Evolutionary conservation across 2,888 invertebrate genomes (phyloP).

Genomic region (Keiferia lycopersicella): DNA sequence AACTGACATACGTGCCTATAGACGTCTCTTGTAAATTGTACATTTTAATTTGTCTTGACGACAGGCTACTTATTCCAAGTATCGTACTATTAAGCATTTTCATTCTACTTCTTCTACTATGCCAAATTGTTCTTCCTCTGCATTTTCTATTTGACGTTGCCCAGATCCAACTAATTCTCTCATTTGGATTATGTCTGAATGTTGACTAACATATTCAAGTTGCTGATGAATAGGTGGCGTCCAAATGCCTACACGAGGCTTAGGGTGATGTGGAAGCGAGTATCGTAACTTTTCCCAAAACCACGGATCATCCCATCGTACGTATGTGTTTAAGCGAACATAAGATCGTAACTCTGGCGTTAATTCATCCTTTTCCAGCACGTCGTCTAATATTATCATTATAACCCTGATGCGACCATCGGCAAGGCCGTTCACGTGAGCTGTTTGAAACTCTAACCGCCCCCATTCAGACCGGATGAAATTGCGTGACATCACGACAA

Average conservation of each 20-base stretch:
- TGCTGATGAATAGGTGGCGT: background rate
- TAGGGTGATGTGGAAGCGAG: conserved; percentile 79
- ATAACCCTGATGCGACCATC: conserved; percentile 85
- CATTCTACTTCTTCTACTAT: conserved; percentile 6
- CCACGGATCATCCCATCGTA: conserved; percentile 89
- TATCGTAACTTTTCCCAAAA: conserved; percentile 90
- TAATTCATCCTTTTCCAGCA: conserved; percentile 72
- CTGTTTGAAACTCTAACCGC: conserved; percentile 84
- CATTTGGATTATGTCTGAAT: background rate
- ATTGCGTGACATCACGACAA: conserved; percentile 40
- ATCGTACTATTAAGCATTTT: background rate
- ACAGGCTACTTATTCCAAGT: too few relatives aligned
- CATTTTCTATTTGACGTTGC: background rate
- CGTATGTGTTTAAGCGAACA: conserved; percentile 88
- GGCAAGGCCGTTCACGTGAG: conserved; percentile 52
- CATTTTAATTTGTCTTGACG: too few relatives aligned
- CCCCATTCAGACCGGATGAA: conserved; percentile 75
- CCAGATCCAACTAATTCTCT: background rate
- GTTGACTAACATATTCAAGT: background rate
- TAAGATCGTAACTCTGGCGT: conserved; percentile 80
- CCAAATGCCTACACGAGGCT: background rate
- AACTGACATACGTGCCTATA: too few relatives aligned
- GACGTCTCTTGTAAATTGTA: too few relatives aligned
- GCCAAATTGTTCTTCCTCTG: background rate
- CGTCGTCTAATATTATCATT: conserved; percentile 84